phyloP scores from a whole-genome alignment of 2,888 invertebrate species.

The Horisme vitalbata region DNA sequence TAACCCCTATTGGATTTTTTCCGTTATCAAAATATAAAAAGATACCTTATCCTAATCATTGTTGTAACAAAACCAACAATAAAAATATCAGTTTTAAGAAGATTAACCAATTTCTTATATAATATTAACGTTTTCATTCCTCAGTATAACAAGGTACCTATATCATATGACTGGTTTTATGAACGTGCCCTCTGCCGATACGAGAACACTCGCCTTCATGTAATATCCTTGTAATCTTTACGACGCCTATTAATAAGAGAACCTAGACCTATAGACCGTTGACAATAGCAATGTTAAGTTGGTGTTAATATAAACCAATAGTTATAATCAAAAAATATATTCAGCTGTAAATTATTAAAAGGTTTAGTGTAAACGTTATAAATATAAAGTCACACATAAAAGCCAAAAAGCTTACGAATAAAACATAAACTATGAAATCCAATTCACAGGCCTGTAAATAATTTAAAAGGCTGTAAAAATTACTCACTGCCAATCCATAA shows the following conservation, averaged over 20 bases:
- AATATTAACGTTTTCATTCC: too few relatives aligned
- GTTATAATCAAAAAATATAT: too few relatives aligned
- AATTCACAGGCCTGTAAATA: constrained; percentile 25
- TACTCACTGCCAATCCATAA: constrained; percentile 68
- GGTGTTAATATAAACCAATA: too few relatives aligned
- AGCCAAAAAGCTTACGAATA: constrained; percentile 14
- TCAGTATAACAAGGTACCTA: too few relatives aligned
- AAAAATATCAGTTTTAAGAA: too few relatives aligned
- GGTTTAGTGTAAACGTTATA: constrained; percentile 9
- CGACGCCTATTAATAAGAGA: background rate
- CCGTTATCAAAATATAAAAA: too few relatives aligned
- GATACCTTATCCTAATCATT: too few relatives aligned
- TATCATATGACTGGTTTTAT: background rate
- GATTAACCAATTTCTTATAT: too few relatives aligned
- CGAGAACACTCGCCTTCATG: constrained; percentile 11
- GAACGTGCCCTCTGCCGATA: constrained; percentile 25
- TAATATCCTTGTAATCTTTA: constrained; percentile 6
- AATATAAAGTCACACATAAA: constrained; percentile 6
- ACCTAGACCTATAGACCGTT: background rate
- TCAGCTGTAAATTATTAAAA: too few relatives aligned
- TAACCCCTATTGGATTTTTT: too few relatives aligned
- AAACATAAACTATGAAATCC: constrained; percentile 30
- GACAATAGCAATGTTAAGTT: background rate
- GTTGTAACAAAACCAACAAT: too few relatives aligned
- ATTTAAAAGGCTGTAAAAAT: constrained; percentile 48